These are phyloP conservation scores for Chromis chromis DNA, from an alignment of 2,797 vertebrate genomes.

Conservation along the genomic window DNA sequence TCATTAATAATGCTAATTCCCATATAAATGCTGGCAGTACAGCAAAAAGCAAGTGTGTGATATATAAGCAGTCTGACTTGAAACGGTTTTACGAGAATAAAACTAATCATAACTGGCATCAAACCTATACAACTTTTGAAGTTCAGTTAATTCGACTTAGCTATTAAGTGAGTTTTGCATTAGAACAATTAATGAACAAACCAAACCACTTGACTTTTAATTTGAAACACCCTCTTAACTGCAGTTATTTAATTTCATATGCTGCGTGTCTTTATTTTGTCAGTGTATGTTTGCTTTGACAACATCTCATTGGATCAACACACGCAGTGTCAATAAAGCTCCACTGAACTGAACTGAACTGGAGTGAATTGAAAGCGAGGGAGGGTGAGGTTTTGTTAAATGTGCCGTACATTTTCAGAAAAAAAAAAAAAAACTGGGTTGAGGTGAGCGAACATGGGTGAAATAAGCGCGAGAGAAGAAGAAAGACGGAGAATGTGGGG, in stretches of 20 bases:
- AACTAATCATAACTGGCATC: neutral
- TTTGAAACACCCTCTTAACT: neutral
- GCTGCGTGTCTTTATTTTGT: neutral
- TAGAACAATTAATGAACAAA: neutral
- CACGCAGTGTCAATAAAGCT: neutral
- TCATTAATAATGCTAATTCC: neutral
- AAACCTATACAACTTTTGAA: neutral
- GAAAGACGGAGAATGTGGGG: slow-evolving; percentile 17
- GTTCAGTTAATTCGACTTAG: no score
- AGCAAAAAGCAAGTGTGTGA: neutral
- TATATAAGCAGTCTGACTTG: neutral
- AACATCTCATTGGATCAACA: no score
- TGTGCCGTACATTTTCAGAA: slow-evolving; percentile 18
- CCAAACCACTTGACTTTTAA: neutral
- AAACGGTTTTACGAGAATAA: neutral
- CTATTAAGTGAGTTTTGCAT: neutral
- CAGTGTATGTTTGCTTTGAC: neutral
- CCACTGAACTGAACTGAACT: neutral
- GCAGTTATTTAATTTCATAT: neutral
- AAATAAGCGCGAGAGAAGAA: slow-evolving; percentile 21
- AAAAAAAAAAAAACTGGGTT: neutral
- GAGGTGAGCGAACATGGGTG: slow-evolving; percentile 1
- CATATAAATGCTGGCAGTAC: neutral
- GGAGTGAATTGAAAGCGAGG: neutral
- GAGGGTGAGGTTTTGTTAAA: slow-evolving; percentile 8